Base-by-base conservation (phyloP, 2,797 vertebrate species). In the Aeoliscus strigatus region DNA sequence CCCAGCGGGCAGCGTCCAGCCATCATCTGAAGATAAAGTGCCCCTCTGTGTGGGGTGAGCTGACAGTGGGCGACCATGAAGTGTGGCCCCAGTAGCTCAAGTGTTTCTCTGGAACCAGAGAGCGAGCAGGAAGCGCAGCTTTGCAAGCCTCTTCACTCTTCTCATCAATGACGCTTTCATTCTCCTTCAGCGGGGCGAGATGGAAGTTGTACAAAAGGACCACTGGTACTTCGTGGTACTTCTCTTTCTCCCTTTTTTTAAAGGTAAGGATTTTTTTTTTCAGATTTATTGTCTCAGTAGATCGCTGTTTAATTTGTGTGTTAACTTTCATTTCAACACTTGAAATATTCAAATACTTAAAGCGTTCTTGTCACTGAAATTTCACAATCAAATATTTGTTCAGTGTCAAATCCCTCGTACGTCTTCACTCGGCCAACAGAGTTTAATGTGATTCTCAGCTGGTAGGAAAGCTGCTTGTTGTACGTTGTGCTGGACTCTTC, bases 91-190 rank as follows among this genome's bases (percentile, higher is more conserved):
- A 67, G 66, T 46, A 39, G 47, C 55, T 85, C 56, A 48, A 80
- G 70, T 69, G 68, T 49, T 49, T 39, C 36, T 66, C 51, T 74
- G 70, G 36, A 59, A 59, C 43, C 48, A 18, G 18, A 54, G 61
- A 48, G 54, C 29, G 25, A 73, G 68, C 73, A 90, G 87, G 86
- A 88, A 87, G 79, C 84, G 65, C 41, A 62, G 57, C 69, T 46
- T n/a, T 60, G 37, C 45, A 66, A 44, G 66, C 49, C 48, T 70
- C 69, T 64, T 49, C 53, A 60, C 72, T 69, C 36, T 33, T 82
- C 80, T 75, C 66, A 78, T 89, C 87, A 90, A 90, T 90, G 82
- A 83, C 65, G 85, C 83, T 87, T 88, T 90, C 88, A 90, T 88
- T 87, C 79, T 82, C 66, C 56, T 69, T 67, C 42, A 27, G 77